Base-by-base conservation (phyloP, 2,113 vertebrate genomes). In the Oreochromis spilurus region DNA sequence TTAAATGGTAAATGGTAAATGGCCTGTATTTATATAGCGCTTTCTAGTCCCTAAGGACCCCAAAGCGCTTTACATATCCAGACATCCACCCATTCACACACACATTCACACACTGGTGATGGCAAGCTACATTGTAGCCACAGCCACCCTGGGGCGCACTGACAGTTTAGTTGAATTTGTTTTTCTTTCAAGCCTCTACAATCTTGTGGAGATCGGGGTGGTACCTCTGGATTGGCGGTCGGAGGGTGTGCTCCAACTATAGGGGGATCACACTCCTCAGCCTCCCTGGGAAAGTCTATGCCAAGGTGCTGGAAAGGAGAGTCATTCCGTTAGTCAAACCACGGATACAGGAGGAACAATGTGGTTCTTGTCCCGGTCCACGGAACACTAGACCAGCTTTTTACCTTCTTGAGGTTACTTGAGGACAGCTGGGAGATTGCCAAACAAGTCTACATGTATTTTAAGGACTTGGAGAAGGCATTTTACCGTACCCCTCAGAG, bases 171-270 rank as follows among this genome's bases (percentile, higher is more conserved):
- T 62, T n/a, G 17, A 36, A 62, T 62, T 36, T 36, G 31, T 62
- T 62, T 36, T n/a, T 62, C 31, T 62, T 62, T 62, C 31, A 62
- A n/a, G 58, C 58, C 58, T 36, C 31, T 65, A 65, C 60, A 65
- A 36, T 65, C 31, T 65, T 65, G 6, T 12, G 6, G 10, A 36
- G 9, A 36, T 65, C 60, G n/a, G 4, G 60, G 60, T 19, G 60
- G 60, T 36, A 0, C 10, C 60, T 36, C 60, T 36, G 60, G 60
- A 65, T 65, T 36, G 60, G 31, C 31, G 26, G 26, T 26, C 3
- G 2, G 55, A 60, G 9, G 57, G 26, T 60, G 14, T 60, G 26
- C 57, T 60, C 57, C 57, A 60, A 31, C 26, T 31, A 60, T 6
- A 31, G 57, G 1, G 26, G 8, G 2, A 31, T 31, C 26, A 60